Conservation (phyloP, 2,888 invertebrate species). For the Eupithecia dodoneata region DNA sequence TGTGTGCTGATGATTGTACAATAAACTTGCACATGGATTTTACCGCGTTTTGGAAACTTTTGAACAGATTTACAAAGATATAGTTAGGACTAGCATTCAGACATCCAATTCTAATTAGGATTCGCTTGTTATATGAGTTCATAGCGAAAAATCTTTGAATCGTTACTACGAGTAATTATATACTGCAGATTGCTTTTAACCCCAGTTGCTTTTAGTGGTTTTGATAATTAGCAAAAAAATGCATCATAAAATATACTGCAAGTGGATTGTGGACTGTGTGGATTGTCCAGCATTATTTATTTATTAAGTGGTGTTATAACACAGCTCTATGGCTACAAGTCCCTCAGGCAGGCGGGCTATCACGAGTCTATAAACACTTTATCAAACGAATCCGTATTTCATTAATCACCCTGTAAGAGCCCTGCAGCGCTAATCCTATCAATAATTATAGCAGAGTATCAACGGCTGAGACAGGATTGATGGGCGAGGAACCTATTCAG, state of each 20-base stretch:
- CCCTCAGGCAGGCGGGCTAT: background rate
- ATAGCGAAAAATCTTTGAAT: background rate
- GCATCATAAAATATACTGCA: background rate
- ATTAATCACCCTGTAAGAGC: background rate
- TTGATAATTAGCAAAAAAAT: background rate
- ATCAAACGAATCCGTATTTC: background rate
- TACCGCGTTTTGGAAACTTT: background rate
- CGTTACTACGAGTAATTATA: background rate
- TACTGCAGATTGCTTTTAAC: background rate
- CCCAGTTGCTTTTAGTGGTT: background rate
- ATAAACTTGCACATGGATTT: background rate
- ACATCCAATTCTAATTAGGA: background rate
- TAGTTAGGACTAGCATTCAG: no score
- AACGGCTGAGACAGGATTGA: slow-evolving; percentile 1
- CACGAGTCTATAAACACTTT: background rate
- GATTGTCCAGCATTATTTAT: no score
- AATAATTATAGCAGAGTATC: background rate
- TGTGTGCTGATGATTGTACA: no score
- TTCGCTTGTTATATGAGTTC: background rate
- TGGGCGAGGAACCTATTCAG: background rate
- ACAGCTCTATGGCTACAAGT: background rate
- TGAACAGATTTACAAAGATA: background rate
- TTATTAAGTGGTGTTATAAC: background rate
- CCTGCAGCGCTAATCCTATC: background rate
- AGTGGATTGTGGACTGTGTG: background rate